A percentile compares a stretch with the other conserved stretches of the same genome.
phyloP scores from a whole-genome alignment of 2,797 vertebrate genomes.

The Acridotheres tristis region DNA sequence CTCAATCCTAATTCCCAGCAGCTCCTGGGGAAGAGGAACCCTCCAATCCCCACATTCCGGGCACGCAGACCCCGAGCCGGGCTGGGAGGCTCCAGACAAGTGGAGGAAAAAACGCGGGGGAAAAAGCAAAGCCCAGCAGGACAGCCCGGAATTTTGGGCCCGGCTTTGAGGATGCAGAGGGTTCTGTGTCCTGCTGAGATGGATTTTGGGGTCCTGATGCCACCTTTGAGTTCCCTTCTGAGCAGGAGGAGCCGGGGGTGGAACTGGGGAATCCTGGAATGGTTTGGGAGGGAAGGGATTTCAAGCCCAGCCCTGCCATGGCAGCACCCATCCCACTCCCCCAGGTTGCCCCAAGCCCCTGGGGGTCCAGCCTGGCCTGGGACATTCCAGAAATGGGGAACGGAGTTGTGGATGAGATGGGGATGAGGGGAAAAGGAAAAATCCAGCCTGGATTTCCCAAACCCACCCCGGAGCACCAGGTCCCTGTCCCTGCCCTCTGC shows the following conservation, averaged over 20 bases:
- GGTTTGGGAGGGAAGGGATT: neutral
- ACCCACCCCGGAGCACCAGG: neutral
- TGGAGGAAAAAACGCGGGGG: conserved; percentile 44
- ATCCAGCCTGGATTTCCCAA: neutral
- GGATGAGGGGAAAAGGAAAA: neutral
- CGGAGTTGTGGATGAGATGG: neutral
- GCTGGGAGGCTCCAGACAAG: conserved; percentile 74
- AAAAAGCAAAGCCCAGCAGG: conserved; percentile 60
- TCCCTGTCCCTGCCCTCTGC: neutral
- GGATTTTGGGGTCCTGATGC: fast-evolving
- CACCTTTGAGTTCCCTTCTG: neutral
- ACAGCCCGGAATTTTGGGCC: fast-evolving
- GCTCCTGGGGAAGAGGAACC: conserved; percentile 50
- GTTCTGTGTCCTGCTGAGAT: neutral
- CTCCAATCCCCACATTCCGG: conserved; percentile 59
- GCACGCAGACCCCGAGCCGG: neutral
- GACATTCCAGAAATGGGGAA: too few species aligned
- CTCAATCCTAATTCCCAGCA: conserved; percentile 56
- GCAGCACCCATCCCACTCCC: neutral
- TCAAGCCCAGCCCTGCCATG: fast-evolving
- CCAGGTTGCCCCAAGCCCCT: neutral
- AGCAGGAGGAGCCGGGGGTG: neutral
- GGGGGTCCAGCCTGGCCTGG: neutral
- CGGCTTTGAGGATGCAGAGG: neutral
- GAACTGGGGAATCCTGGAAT: fast-evolving